Evolutionary conservation across 2,888 invertebrate species (phyloP).

Genomic region (Heliconius charithonia): DNA sequence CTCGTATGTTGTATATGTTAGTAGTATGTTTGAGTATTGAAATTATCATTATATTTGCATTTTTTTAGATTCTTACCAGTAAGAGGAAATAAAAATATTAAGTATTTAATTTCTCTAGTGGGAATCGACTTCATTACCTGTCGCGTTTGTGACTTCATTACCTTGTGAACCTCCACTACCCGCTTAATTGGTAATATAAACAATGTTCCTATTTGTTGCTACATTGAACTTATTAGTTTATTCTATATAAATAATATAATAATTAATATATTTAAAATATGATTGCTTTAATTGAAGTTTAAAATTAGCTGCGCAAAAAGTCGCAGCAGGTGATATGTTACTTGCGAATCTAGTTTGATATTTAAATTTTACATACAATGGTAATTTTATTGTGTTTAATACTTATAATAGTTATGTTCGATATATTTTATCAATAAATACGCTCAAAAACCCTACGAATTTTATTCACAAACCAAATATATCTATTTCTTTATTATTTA

Average conservation of each 20-base stretch:
- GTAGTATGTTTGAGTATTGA: too few species aligned
- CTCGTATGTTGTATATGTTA: neutral
- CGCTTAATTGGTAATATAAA: neutral
- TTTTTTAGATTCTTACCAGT: too few species aligned
- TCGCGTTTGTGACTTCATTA: too few species aligned
- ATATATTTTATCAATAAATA: neutral
- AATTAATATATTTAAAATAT: neutral
- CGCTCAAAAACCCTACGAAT: neutral
- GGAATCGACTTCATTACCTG: too few species aligned
- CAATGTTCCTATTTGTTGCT: neutral
- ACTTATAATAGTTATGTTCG: neutral
- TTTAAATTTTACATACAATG: neutral
- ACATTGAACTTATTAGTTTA: neutral
- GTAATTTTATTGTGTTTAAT: neutral
- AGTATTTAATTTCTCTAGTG: too few species aligned
- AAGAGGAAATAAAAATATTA: too few species aligned
- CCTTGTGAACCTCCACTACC: too few species aligned
- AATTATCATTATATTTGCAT: too few species aligned
- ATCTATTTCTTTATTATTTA: neutral
- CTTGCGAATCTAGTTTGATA: neutral
- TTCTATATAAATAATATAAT: neutral
- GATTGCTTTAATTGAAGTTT: too few species aligned
- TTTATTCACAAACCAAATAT: neutral
- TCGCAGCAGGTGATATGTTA: neutral
- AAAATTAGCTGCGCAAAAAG: too few species aligned